These are phyloP conservation scores for Myotis planiceps DNA, from an alignment of 2,797 vertebrate species.

Conservation along the genomic window DNA sequence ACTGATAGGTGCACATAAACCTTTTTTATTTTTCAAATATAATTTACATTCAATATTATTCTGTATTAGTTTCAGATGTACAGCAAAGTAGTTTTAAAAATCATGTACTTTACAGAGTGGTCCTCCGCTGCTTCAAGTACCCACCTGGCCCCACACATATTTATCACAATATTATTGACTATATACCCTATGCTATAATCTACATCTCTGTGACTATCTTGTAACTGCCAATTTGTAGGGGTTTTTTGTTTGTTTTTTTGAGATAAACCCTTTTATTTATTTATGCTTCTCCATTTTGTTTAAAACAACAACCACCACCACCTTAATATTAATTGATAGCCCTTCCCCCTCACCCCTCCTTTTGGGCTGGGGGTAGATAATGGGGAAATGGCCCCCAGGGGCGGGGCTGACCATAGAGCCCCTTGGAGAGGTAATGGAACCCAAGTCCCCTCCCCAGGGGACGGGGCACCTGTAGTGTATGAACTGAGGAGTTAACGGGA, in stretches of 20 bases:
- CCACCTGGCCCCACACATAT: neutral
- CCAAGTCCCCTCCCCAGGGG: slow-evolving; percentile 47
- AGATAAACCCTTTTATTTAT: slow-evolving; percentile 82
- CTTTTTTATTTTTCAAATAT: neutral
- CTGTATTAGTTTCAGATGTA: neutral
- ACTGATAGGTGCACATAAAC: neutral
- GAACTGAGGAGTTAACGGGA: slow-evolving; percentile 22
- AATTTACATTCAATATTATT: neutral
- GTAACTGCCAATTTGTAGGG: neutral
- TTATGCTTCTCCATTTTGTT: slow-evolving; percentile 80
- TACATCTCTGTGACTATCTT: neutral
- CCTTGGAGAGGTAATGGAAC: slow-evolving; percentile 71
- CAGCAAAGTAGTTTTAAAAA: neutral
- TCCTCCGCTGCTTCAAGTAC: neutral
- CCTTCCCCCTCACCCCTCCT: slow-evolving; percentile 73
- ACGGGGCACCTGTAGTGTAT: slow-evolving; percentile 76
- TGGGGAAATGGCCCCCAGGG: slow-evolving; percentile 65
- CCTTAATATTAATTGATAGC: slow-evolving; percentile 75
- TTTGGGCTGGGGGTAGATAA: slow-evolving; percentile 56
- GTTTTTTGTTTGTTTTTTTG: neutral
- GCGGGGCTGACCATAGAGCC: slow-evolving; percentile 65
- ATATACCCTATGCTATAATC: neutral
- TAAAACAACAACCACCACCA: slow-evolving; percentile 81
- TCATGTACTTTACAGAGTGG: neutral
- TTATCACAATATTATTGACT: neutral